These are phyloP conservation scores for Hippoglossus hippoglossus DNA, from an alignment of 2,797 vertebrate genomes.

Conservation along the genomic window DNA sequence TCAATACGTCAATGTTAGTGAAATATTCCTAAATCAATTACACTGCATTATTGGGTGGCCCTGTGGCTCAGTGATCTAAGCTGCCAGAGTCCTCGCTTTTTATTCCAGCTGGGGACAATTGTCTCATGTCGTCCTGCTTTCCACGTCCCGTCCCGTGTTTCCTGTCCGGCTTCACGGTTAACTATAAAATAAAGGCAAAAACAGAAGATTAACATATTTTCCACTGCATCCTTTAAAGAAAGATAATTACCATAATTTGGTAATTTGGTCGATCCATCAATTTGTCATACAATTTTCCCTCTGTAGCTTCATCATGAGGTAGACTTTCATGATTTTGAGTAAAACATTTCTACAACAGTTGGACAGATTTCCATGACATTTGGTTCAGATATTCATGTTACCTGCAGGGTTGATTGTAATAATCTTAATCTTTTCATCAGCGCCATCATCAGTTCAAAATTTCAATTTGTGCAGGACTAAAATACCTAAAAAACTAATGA, in stretches of 20 bases:
- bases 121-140: neutral
- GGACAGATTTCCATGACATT: too few relatives aligned
- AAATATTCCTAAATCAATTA: constrained; percentile 30
- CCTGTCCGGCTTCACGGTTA: neutral
- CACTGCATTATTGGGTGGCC: neutral
- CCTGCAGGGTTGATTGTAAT: too few relatives aligned
- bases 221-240: too few relatives aligned
- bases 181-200: neutral
- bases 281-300: neutral
- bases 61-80: neutral
- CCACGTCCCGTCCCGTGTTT: neutral
- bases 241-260: too few relatives aligned
- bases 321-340: neutral
- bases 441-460: too few relatives aligned
- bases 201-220: too few relatives aligned
- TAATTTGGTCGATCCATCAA: too few relatives aligned
- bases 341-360: neutral
- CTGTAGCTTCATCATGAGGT: neutral
- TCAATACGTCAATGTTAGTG: constrained; percentile 44
- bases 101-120: neutral
- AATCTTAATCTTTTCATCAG: too few relatives aligned
- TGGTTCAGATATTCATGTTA: too few relatives aligned
- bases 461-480: too few relatives aligned
- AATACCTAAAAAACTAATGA: too few relatives aligned
- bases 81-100: neutral